phyloP scores from a whole-genome alignment of 1,140 invertebrate genomes.

The Cotesia typhae region DNA sequence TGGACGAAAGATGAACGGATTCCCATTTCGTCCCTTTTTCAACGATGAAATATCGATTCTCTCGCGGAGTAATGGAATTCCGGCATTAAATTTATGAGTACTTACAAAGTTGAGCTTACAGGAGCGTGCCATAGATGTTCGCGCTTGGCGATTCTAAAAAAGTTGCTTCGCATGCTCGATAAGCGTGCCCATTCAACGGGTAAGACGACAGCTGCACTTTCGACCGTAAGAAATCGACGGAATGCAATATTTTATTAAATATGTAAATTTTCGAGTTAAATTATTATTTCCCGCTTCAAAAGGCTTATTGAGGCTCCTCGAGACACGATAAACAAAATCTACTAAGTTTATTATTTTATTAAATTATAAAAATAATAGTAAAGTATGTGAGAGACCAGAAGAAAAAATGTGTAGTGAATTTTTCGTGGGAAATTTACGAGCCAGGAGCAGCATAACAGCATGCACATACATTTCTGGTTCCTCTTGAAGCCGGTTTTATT shows the following conservation, averaged over 20 bases:
- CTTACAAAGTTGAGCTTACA: slow-evolving; percentile 27
- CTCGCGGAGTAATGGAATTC: slow-evolving; percentile 54
- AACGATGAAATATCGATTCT: slow-evolving; percentile 53
- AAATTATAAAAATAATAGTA: slow-evolving; percentile 1
- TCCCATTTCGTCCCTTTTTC: slow-evolving; percentile 32
- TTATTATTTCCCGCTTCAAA: too few species aligned
- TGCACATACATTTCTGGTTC: neutral
- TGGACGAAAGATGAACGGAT: slow-evolving; percentile 16
- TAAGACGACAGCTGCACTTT: slow-evolving; percentile 16
- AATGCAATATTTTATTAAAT: slow-evolving; percentile 3
- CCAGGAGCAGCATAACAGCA: neutral
- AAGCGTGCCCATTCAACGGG: neutral
- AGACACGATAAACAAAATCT: too few species aligned
- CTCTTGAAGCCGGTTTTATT: slow-evolving; percentile 4
- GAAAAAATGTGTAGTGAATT: neutral
- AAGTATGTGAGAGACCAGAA: neutral
- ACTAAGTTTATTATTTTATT: neutral
- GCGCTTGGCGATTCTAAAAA: slow-evolving; percentile 12
- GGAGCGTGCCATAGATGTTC: slow-evolving; percentile 36
- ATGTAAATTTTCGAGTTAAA: neutral
- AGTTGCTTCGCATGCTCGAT: slow-evolving; percentile 24
- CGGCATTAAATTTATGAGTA: slow-evolving; percentile 56
- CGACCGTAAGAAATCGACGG: neutral
- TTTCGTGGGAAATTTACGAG: neutral
- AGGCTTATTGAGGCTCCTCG: too few species aligned